Conservation (phyloP, 2,113 vertebrate genomes). For the Hyperoodon ampullatus region DNA sequence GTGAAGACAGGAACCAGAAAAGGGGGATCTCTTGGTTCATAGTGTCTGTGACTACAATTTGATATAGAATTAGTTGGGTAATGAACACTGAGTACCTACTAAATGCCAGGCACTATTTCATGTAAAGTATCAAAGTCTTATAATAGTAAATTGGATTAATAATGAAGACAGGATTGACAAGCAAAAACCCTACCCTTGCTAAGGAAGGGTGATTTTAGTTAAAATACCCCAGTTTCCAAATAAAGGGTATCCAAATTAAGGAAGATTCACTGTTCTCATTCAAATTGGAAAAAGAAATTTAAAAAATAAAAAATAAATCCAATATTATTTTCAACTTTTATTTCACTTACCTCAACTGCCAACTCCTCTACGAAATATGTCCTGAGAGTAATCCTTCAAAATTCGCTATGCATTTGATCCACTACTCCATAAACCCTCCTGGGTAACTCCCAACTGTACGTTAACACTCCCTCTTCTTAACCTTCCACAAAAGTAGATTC, state of each 20-base stretch:
- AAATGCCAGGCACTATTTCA: not conserved
- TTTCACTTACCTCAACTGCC: not conserved
- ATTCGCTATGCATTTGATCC: not conserved
- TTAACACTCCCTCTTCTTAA: not conserved
- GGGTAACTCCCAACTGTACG: not conserved
- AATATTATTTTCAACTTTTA: not conserved
- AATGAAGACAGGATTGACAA: not conserved
- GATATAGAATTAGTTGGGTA: not conserved
- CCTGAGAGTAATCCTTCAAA: not conserved
- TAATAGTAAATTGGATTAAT: not conserved
- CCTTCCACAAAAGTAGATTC: not conserved
- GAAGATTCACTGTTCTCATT: not conserved
- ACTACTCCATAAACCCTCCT: not conserved
- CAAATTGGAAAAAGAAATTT: not conserved
- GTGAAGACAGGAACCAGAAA: not conserved
- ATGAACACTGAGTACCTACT: not conserved
- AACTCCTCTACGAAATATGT: not conserved
- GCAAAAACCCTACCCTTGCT: not conserved
- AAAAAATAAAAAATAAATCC: not conserved
- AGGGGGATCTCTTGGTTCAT: not conserved
- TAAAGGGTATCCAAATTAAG: not conserved
- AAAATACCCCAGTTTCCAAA: not conserved
- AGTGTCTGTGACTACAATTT: not conserved
- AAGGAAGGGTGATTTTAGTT: not conserved
- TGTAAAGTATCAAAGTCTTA: not conserved